These are phyloP conservation scores for Sclerodermus sp. DNA, from an alignment of 2,888 invertebrate species.

Conservation along the genomic window DNA sequence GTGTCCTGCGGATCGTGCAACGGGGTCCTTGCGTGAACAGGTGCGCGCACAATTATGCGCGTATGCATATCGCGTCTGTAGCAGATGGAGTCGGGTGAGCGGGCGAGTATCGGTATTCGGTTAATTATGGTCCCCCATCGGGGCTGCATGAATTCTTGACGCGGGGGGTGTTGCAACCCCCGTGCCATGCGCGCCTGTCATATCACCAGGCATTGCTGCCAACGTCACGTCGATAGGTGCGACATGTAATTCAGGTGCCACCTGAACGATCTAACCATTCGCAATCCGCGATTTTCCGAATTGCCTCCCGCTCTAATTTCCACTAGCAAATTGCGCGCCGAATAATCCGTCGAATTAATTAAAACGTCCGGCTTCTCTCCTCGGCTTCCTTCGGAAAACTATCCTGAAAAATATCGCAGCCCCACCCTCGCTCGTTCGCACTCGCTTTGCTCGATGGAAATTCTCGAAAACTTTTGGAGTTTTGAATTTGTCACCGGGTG, in stretches of 20 bases:
- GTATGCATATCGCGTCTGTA: constrained; percentile 38
- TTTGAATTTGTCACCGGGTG: too few species aligned
- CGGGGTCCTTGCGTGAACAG: constrained; percentile 28
- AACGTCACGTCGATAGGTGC: constrained; percentile 40
- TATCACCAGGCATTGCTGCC: constrained; percentile 53
- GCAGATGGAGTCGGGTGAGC: constrained; percentile 43
- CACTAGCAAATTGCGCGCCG: background rate
- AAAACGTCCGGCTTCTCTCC: too few species aligned
- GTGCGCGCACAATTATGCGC: constrained; percentile 49
- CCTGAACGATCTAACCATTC: constrained; percentile 38
- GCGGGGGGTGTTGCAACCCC: constrained; percentile 52
- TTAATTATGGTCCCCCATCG: constrained; percentile 56
- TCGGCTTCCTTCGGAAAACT: too few species aligned
- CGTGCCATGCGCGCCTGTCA: constrained; percentile 55
- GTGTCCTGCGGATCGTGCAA: background rate
- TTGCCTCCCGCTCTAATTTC: too few species aligned
- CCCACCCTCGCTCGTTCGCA: too few species aligned
- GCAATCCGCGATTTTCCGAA: too few species aligned
- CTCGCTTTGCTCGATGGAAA: too few species aligned
- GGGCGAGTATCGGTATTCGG: constrained; percentile 56
- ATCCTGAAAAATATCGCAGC: too few species aligned
- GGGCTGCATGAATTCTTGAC: constrained; percentile 55
- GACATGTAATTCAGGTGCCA: constrained; percentile 12
- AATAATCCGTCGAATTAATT: too few species aligned
- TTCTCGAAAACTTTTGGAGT: too few species aligned